Conservation (phyloP, 1,140 invertebrate genomes). For the Cotesia glomerata region DNA sequence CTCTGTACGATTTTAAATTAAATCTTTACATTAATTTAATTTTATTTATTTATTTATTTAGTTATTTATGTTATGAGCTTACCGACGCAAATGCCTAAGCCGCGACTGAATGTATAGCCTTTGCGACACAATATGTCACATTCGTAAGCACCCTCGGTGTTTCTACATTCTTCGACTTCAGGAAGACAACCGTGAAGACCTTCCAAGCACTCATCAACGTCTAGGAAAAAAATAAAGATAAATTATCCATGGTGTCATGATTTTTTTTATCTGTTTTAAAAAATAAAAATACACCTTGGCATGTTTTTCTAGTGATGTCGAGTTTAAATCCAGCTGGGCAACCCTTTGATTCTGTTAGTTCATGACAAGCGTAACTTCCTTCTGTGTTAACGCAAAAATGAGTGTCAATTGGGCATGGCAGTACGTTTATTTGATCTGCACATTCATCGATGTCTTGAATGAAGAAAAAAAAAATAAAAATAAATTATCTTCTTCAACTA, state of each 20-base stretch:
- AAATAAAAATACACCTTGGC: conserved; percentile 63
- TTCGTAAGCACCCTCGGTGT: conserved; percentile 64
- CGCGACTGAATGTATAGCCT: conserved; percentile 69
- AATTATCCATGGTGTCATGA: no score
- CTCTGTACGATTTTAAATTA: conserved; percentile 1
- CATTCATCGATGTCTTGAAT: conserved; percentile 76
- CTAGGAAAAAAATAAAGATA: conserved; percentile 43
- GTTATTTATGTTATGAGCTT: conserved; percentile 33
- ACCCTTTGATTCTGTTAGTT: conserved; percentile 60
- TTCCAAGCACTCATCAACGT: conserved; percentile 67
- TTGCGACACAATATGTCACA: conserved; percentile 69
- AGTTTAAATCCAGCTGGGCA: conserved; percentile 76
- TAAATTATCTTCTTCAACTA: neutral
- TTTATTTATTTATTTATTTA: neutral
- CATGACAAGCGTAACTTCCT: conserved; percentile 72
- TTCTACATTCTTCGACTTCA: conserved; percentile 62
- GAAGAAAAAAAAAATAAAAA: neutral
- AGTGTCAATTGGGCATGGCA: conserved; percentile 68
- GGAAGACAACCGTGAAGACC: conserved; percentile 53
- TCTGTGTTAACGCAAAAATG: conserved; percentile 76
- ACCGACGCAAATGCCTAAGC: conserved; percentile 63
- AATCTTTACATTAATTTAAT: conserved; percentile 6
- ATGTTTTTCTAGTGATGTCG: conserved; percentile 62
- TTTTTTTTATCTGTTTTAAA: neutral
- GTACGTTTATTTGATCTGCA: conserved; percentile 57